Conservation (phyloP, 2,113 vertebrate genomes). For the Miniopterus natalensis region DNA sequence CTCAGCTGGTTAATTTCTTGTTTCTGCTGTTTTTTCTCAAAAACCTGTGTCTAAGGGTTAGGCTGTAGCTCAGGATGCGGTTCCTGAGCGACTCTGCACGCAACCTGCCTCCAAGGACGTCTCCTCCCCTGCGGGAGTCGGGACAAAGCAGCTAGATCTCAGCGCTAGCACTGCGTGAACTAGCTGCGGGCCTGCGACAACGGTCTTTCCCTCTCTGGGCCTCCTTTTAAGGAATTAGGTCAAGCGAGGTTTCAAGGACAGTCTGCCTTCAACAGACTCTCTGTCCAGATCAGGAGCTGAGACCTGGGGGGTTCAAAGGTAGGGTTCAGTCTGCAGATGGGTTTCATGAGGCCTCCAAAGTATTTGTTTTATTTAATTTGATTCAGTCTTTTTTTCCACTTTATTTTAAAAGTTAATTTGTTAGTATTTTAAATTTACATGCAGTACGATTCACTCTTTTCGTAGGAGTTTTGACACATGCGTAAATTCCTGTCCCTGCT, state of each 20-base stretch:
- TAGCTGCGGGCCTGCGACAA: neutral
- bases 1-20: neutral
- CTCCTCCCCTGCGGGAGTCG: accelerated
- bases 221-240: neutral
- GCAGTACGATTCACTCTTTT: neutral
- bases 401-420: neutral
- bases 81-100: accelerated
- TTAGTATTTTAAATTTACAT: neutral
- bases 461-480: neutral
- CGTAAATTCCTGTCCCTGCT: accelerated
- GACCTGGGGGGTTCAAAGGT: neutral
- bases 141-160: neutral
- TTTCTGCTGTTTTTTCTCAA: neutral
- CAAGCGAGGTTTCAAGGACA: neutral
- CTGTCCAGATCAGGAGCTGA: neutral
- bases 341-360: neutral
- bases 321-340: neutral
- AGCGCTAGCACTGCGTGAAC: accelerated
- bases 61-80: neutral
- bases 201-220: neutral
- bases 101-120: neutral
- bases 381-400: neutral
- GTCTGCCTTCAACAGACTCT: neutral
- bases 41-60: neutral
- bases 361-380: neutral